Evolutionary conservation across 2,888 invertebrate genomes (phyloP).

Genomic region (Bellardia bayeri): DNA sequence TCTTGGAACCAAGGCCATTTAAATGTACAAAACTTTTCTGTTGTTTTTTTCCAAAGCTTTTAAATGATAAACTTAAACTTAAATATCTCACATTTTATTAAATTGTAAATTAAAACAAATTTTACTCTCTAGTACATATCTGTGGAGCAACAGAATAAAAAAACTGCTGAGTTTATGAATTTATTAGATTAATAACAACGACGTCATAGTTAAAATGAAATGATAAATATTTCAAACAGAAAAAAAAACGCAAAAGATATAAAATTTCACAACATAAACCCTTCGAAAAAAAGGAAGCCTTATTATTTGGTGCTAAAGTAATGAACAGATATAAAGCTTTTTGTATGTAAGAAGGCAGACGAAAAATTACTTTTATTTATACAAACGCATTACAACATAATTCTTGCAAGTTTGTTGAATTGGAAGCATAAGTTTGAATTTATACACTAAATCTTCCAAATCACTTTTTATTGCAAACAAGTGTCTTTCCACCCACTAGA

Average conservation of each 20-base stretch:
- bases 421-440: too few species aligned
- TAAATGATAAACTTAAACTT: too few species aligned
- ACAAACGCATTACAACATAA: too few species aligned
- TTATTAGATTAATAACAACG: conserved; percentile 22
- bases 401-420: too few species aligned
- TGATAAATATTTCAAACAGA: conserved; percentile 13
- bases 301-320: neutral
- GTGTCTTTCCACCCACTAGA: too few species aligned
- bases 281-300: neutral
- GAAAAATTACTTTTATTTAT: too few species aligned
- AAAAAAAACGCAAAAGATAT: neutral
- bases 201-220: conserved; percentile 9
- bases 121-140: conserved; percentile 4
- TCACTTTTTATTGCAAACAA: too few species aligned
- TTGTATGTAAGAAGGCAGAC: neutral
- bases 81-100: conserved; percentile 1
- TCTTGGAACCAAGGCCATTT: neutral
- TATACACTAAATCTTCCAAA: too few species aligned
- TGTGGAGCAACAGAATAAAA: neutral
- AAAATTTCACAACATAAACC: neutral
- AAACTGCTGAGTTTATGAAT: conserved; percentile 24
- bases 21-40: neutral
- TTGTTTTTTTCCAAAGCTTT: neutral
- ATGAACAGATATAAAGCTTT: neutral
- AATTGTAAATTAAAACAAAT: conserved; percentile 16